Percentiles rank a stretch among this genome's conserved stretches.
These are phyloP conservation scores for Oreochromis grahami DNA, from an alignment of 2,797 vertebrate species.

Conservation along the genomic window DNA sequence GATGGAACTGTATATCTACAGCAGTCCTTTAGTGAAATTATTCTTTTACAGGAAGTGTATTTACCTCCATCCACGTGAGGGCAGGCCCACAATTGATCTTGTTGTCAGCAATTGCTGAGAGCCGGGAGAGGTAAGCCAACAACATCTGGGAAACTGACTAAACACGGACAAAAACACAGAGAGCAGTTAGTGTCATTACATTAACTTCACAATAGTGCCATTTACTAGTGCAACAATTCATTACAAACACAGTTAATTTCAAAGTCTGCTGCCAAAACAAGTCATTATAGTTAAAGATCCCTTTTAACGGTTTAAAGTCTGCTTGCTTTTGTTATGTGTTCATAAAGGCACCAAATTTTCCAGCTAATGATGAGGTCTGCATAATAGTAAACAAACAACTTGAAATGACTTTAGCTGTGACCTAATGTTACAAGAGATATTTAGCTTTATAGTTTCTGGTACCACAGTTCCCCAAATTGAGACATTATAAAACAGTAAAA, in stretches of 20 bases:
- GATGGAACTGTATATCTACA: fast-evolving
- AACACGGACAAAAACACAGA: conserved; percentile 12
- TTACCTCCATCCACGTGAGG: conserved; percentile 99
- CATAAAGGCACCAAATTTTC: not conserved
- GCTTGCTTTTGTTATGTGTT: not conserved
- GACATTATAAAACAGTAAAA: not conserved
- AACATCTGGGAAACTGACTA: conserved; percentile 97
- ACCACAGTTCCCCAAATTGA: not conserved
- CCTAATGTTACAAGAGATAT: not conserved
- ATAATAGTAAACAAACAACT: not conserved
- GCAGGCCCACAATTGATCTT: conserved; percentile 99
- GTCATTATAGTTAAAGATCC: not conserved
- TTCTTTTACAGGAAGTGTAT: not conserved
- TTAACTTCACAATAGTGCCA: not conserved
- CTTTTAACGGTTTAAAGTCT: not conserved
- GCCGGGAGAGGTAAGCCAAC: conserved; percentile 93
- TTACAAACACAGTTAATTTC: not conserved
- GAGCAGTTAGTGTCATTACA: not conserved
- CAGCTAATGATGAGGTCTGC: not conserved
- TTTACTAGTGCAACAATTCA: not conserved
- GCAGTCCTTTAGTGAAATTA: not conserved
- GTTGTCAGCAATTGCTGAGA: conserved; percentile 96
- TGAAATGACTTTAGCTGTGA: not conserved
- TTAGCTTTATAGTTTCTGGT: not conserved
- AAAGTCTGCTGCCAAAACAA: not conserved